These are phyloP conservation scores for Oscheius sp. DNA, from an alignment of 2,888 invertebrate genomes.

Conservation along the genomic window DNA sequence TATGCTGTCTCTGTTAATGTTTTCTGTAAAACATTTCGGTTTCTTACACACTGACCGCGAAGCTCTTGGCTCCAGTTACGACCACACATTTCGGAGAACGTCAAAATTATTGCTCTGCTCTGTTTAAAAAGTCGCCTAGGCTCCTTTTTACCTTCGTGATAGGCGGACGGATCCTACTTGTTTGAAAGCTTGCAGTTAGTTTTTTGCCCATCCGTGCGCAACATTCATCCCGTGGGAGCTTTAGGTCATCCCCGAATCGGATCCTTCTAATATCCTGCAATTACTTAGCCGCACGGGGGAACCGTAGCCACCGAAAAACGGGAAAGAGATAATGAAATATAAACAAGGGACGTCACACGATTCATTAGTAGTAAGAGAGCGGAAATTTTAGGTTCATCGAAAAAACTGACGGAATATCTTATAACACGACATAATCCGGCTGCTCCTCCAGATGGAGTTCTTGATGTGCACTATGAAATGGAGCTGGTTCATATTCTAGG, in stretches of 20 bases:
- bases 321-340: conserved; percentile 12
- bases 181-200: conserved; percentile 12
- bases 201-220: conserved; percentile 22
- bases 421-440: conserved; percentile 59
- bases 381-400: conserved; percentile 56
- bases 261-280: conserved; percentile 28
- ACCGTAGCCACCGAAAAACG: conserved; percentile 22
- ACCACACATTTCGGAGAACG: conserved; percentile 10
- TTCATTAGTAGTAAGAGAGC: background rate
- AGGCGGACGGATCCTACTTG: background rate
- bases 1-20: too few species aligned
- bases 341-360: conserved; percentile 14
- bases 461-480: conserved; percentile 63
- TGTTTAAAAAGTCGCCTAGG: background rate
- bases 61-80: conserved; percentile 6
- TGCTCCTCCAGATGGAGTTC: conserved; percentile 65
- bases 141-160: background rate
- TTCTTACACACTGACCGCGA: conserved; percentile 7
- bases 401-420: conserved; percentile 61
- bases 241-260: conserved; percentile 19
- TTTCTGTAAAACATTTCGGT: too few species aligned
- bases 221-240: conserved; percentile 20
- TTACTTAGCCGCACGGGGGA: conserved; percentile 21
- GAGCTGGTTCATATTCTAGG: conserved; percentile 67
- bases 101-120: conserved; percentile 15